Percentiles rank a stretch among this genome's conserved stretches.
Conservation (phyloP, 2,888 invertebrate genomes). For the Clostera curtula region DNA sequence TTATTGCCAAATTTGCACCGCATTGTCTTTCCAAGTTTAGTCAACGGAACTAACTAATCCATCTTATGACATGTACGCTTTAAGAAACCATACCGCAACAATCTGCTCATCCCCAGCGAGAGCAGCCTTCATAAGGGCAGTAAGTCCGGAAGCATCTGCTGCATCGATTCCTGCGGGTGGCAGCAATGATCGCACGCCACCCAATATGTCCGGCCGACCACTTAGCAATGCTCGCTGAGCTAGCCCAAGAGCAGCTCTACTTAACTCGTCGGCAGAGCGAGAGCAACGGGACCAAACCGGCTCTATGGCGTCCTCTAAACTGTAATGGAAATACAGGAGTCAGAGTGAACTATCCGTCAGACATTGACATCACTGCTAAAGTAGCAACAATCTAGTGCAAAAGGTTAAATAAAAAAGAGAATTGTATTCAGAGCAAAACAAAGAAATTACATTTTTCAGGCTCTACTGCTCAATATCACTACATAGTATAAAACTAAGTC, state of each 20-base stretch:
- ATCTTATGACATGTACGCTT: too few relatives aligned
- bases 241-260: slow-evolving; percentile 80
- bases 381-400: too few relatives aligned
- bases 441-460: too few relatives aligned
- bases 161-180: slow-evolving; percentile 82
- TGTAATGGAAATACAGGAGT: slow-evolving; percentile 21
- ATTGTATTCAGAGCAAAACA: too few relatives aligned
- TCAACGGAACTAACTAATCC: too few relatives aligned
- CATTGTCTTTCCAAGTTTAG: too few relatives aligned
- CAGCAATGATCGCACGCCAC: slow-evolving; percentile 84
- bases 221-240: slow-evolving; percentile 88
- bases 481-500: too few relatives aligned
- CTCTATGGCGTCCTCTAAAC: slow-evolving; percentile 74
- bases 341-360: neutral
- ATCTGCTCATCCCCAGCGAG: slow-evolving; percentile 86
- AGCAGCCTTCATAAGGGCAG: slow-evolving; percentile 89
- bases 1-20: too few relatives aligned
- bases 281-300: slow-evolving; percentile 58
- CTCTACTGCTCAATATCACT: too few relatives aligned
- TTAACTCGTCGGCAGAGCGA: slow-evolving; percentile 70
- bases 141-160: slow-evolving; percentile 84
- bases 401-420: too few relatives aligned
- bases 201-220: slow-evolving; percentile 86
- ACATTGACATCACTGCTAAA: too few relatives aligned
- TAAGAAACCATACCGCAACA: slow-evolving; percentile 72